A percentile compares a stretch with the other conserved stretches of the same genome.
phyloP scores from a whole-genome alignment of 2,888 invertebrate species.

The Sipha maydis region DNA sequence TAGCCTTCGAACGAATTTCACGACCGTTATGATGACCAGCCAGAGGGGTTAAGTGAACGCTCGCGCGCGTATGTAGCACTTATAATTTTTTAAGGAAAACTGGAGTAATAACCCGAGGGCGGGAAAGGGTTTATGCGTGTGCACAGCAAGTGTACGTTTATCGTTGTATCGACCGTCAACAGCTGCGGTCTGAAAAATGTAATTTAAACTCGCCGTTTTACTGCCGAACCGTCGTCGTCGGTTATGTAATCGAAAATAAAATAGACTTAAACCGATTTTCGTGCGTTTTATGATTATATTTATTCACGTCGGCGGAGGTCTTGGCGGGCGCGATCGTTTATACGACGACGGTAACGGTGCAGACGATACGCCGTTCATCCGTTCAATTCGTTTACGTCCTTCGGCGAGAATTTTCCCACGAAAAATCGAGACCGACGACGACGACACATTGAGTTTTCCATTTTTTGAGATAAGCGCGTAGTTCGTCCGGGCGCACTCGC shows the following conservation, averaged over 20 bases:
- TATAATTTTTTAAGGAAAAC: neutral
- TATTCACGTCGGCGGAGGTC: neutral
- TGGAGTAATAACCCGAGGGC: neutral
- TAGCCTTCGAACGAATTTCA: conserved; percentile 12
- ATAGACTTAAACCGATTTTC: neutral
- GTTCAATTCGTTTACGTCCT: neutral
- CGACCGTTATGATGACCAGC: conserved; percentile 10
- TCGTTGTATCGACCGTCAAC: neutral
- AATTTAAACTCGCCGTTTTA: conserved; percentile 49
- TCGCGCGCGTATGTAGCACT: neutral
- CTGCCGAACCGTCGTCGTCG: neutral
- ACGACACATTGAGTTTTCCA: conserved; percentile 35
- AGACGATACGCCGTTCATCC: neutral
- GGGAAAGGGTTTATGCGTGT: neutral
- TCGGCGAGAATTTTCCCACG: neutral
- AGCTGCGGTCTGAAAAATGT: conserved; percentile 12
- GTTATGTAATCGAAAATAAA: conserved; percentile 40
- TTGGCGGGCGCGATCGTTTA: neutral
- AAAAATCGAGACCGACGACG: neutral
- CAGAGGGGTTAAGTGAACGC: neutral
- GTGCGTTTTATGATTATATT: conserved; percentile 30
- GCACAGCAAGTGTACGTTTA: no score
- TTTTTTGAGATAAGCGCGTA: conserved; percentile 19
- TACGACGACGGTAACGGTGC: neutral
- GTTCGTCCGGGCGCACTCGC: neutral